phyloP scores from a whole-genome alignment of 2,888 invertebrate species.

The Vannuccia rotundouncinata region DNA sequence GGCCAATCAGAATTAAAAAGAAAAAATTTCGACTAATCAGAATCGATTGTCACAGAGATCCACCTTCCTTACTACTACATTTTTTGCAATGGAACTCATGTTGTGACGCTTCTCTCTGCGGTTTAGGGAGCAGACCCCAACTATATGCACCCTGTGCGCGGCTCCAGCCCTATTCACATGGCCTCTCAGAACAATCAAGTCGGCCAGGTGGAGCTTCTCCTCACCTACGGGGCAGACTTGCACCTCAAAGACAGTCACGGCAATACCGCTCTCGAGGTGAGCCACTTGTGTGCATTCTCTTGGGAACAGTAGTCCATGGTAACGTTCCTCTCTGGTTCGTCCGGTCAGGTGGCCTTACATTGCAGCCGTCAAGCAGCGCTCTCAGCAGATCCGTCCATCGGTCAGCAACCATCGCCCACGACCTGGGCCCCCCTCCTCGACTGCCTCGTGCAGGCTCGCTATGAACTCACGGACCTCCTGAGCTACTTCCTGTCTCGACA shows the following conservation, averaged over 20 bases:
- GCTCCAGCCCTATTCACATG: constrained; percentile 81
- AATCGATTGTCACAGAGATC: no score
- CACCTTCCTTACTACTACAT: no score
- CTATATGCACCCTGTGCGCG: constrained; percentile 69
- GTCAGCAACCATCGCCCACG: background rate
- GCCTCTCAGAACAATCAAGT: constrained; percentile 87
- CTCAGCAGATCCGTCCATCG: background rate
- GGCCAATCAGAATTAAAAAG: no score
- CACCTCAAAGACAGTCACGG: constrained; percentile 66
- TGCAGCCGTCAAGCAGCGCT: background rate
- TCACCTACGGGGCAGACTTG: constrained; percentile 88
- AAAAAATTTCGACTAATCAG: no score
- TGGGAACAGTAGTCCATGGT: background rate
- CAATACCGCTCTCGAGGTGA: constrained; percentile 56
- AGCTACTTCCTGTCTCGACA: constrained; percentile 78
- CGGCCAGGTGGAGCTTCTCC: constrained; percentile 80
- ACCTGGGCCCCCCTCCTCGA: constrained; percentile 25
- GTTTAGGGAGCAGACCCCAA: constrained; percentile 86
- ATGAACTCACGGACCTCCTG: constrained; percentile 85
- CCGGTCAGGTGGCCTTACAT: background rate
- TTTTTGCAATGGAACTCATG: no score
- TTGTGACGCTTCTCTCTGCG: background rate
- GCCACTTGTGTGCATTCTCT: constrained; percentile 37
- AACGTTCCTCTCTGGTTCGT: background rate
- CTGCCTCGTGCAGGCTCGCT: constrained; percentile 72